Evolutionary conservation across 2,888 invertebrate genomes (phyloP).

Genomic region (Sialis fuliginosa): DNA sequence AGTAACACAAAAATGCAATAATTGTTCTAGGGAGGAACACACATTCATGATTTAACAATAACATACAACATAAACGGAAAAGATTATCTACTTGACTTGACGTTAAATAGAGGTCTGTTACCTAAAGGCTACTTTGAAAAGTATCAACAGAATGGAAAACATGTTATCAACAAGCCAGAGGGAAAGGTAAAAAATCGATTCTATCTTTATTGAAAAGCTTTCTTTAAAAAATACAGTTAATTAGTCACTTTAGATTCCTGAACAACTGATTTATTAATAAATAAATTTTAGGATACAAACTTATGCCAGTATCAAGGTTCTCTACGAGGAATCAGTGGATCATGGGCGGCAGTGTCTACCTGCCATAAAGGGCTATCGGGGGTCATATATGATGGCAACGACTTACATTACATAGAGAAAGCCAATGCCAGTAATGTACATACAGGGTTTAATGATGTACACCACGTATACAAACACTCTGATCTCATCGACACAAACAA

Average conservation of each 20-base stretch:
- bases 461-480: slow-evolving; percentile 48
- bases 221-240: too few species aligned
- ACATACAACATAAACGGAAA: slow-evolving; percentile 46
- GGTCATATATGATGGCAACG: slow-evolving; percentile 58
- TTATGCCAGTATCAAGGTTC: slow-evolving; percentile 64
- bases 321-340: slow-evolving; percentile 46
- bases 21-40: slow-evolving; percentile 28
- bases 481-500: slow-evolving; percentile 39
- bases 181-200: slow-evolving; percentile 26
- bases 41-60: slow-evolving; percentile 39
- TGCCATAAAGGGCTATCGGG: slow-evolving; percentile 57
- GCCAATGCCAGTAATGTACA: slow-evolving; percentile 13
- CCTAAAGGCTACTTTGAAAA: slow-evolving; percentile 46
- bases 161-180: slow-evolving; percentile 34
- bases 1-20: slow-evolving; percentile 19
- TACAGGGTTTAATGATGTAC: slow-evolving; percentile 17
- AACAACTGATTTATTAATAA: background rate
- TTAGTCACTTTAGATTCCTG: too few species aligned
- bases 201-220: too few species aligned
- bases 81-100: slow-evolving; percentile 48
- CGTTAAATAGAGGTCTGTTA: slow-evolving; percentile 53
- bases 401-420: slow-evolving; percentile 54
- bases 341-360: slow-evolving; percentile 74
- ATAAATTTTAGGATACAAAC: slow-evolving; percentile 41
- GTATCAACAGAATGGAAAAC: slow-evolving; percentile 36